Evolutionary conservation across 1,140 invertebrate species (phyloP).

Genomic region (Magallana angulata): DNA sequence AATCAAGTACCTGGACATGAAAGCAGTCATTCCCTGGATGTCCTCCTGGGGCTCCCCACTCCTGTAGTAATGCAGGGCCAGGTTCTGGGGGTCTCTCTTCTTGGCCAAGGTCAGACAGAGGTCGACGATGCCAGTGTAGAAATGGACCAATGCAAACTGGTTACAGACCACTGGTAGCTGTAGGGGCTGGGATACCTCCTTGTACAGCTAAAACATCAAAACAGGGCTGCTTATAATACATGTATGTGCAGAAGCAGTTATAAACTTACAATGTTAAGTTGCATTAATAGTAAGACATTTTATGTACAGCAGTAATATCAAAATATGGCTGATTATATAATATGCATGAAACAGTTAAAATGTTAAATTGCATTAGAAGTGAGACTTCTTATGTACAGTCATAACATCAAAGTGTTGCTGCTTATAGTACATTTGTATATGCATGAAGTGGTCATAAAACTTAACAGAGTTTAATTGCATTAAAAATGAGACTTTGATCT

Average conservation of each 20-base stretch:
- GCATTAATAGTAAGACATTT: no score
- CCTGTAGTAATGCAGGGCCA: conserved; percentile 93
- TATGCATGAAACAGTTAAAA: not conserved
- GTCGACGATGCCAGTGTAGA: conserved; percentile 92
- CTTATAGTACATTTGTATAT: not conserved
- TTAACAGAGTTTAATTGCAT: no score
- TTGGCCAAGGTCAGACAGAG: conserved; percentile 90
- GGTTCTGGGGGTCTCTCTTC: conserved; percentile 92
- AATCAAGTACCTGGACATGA: conserved; percentile 69
- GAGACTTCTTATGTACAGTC: no score
- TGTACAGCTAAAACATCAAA: conserved; percentile 85
- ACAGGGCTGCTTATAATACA: not conserved
- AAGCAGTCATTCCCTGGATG: conserved; percentile 79
- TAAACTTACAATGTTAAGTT: no score
- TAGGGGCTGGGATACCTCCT: conserved; percentile 89
- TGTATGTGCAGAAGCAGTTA: no score
- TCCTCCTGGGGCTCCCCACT: conserved; percentile 90
- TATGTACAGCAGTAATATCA: not conserved
- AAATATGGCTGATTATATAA: not conserved
- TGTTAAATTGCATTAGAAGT: no score
- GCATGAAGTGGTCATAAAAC: no score
- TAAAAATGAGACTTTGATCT: no score
- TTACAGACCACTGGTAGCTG: conserved; percentile 89
- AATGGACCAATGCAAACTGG: conserved; percentile 86
- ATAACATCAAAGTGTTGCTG: not conserved